A percentile compares a stretch with the other conserved stretches of the same genome.
Conservation (phyloP, 2,797 vertebrate species). For the Spinus pinus region DNA sequence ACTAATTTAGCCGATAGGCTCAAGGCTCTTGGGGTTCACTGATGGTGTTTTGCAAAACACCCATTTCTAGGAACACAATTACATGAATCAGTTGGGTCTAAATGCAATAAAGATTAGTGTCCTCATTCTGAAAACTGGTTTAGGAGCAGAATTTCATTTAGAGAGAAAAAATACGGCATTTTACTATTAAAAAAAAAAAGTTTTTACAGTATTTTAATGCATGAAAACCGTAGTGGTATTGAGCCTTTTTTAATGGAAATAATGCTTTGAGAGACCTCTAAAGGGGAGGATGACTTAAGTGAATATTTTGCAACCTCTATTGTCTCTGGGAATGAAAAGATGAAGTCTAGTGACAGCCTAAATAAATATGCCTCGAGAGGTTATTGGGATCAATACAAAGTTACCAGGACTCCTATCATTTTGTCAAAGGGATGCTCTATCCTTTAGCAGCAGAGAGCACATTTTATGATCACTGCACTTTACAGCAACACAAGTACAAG, state of each 20-base stretch:
- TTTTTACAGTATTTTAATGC: not conserved
- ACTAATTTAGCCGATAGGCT: not conserved
- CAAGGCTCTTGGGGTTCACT: not conserved
- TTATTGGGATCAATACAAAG: not conserved
- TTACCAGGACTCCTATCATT: not conserved
- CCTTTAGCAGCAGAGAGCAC: not conserved
- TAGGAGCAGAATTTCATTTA: not conserved
- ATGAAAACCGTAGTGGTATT: not conserved
- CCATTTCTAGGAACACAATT: not conserved
- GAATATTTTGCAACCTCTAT: not conserved
- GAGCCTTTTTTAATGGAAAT: not conserved
- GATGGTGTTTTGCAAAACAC: not conserved
- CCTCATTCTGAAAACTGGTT: not conserved
- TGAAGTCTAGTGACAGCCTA: not conserved
- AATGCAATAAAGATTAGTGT: not conserved
- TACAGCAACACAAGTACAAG: not conserved
- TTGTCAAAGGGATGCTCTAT: not conserved
- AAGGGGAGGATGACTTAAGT: not conserved
- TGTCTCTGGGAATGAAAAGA: not conserved
- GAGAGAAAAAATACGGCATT: not conserved
- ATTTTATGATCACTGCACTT: not conserved
- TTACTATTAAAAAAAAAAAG: not conserved
- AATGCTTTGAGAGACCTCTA: not conserved
- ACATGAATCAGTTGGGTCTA: not conserved
- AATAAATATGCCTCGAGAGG: not conserved